Percentiles rank a stretch among this genome's conserved stretches.
Evolutionary conservation across 2,113 vertebrate species (phyloP).

Genomic region (Gasterosteus aculeatus): DNA sequence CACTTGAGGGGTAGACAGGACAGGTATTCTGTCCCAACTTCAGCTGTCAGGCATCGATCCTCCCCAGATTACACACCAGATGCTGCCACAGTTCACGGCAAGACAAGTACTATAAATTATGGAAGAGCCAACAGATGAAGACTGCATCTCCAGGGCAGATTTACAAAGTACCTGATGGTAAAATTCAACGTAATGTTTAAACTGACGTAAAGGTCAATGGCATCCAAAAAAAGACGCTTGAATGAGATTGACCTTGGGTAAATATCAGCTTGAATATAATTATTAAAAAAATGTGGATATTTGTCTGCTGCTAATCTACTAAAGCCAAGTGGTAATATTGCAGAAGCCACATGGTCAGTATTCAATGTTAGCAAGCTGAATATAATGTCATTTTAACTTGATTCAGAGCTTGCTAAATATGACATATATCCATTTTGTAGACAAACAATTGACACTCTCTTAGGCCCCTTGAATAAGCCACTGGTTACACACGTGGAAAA

Average conservation of each 20-base stretch:
- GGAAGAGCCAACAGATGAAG: slow-evolving; percentile 56
- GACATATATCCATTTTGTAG: slow-evolving; percentile 34
- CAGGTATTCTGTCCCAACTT: slow-evolving; percentile 60
- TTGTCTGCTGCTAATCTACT: slow-evolving; percentile 1
- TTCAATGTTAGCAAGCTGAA: slow-evolving; percentile 14
- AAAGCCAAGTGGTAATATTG: slow-evolving; percentile 10
- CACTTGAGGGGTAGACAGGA: slow-evolving; percentile 51
- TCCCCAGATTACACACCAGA: slow-evolving; percentile 67
- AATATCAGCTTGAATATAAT: slow-evolving; percentile 61
- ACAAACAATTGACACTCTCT: slow-evolving; percentile 49
- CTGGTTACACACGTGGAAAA: slow-evolving; percentile 29
- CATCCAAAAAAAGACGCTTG: slow-evolving; percentile 26
- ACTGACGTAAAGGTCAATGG: slow-evolving; percentile 65
- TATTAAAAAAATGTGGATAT: slow-evolving; percentile 37
- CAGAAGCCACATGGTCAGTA: slow-evolving; percentile 10
- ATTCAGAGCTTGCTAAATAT: slow-evolving; percentile 38
- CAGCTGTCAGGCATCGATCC: slow-evolving; percentile 67
- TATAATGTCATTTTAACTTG: slow-evolving; percentile 29
- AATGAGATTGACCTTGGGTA: slow-evolving; percentile 54
- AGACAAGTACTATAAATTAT: slow-evolving; percentile 73
- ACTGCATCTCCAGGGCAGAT: slow-evolving; percentile 55
- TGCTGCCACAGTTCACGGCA: slow-evolving; percentile 40
- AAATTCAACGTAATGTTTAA: slow-evolving; percentile 61
- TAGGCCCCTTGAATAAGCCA: slow-evolving; percentile 30
- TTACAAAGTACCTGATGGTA: slow-evolving; percentile 46